phyloP scores from a whole-genome alignment of 2,113 vertebrate genomes.

The Stegostoma tigrinum region DNA sequence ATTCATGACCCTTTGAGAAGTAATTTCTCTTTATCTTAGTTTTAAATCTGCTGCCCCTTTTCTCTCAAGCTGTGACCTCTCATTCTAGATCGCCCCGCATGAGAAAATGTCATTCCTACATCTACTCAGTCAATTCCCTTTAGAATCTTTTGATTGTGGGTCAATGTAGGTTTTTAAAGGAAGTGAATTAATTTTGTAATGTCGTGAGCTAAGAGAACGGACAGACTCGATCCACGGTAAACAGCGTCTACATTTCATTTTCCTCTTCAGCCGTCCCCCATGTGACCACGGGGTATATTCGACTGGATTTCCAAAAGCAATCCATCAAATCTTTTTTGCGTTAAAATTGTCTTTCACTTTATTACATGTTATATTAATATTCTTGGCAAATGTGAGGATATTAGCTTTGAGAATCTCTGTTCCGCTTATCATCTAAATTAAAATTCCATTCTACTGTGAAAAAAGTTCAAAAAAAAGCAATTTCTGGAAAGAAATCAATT shows the following conservation, averaged over 20 bases:
- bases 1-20: no score
- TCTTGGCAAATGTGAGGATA: neutral
- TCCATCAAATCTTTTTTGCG: neutral
- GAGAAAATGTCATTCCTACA: no score
- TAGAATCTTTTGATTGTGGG: neutral
- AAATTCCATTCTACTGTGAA: slow-evolving; percentile 13
- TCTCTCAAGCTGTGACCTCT: no score
- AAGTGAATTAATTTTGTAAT: neutral
- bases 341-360: neutral
- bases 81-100: no score
- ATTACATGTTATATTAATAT: neutral
- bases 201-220: neutral
- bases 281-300: neutral
- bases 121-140: no score
- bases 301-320: neutral
- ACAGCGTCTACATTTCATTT: neutral
- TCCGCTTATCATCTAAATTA: neutral
- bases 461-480: neutral
- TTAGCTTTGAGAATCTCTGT: neutral
- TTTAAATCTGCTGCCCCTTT: no score
- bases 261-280: neutral
- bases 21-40: no score
- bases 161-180: neutral
- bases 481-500: neutral
- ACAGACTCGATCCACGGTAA: neutral